These are phyloP conservation scores for Phylloscopus trochiloides DNA, from an alignment of 2,113 vertebrate genomes.

Conservation along the genomic window DNA sequence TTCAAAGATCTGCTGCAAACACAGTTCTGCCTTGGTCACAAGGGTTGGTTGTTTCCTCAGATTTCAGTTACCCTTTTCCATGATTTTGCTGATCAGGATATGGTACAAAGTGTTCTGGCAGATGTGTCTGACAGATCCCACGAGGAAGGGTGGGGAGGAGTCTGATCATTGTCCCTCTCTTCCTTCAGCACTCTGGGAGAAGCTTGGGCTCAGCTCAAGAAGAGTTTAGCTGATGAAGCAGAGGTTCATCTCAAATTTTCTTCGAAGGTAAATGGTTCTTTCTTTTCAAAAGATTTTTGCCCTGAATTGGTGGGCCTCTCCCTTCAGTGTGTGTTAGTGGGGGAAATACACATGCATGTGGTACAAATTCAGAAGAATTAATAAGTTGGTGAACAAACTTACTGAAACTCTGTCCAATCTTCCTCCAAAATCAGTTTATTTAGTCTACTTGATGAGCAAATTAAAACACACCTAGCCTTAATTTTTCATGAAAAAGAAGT, in stretches of 20 bases:
- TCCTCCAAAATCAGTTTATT: background rate
- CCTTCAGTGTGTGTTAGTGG: background rate
- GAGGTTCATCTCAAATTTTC: slow-evolving; percentile 99
- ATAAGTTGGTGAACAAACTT: background rate
- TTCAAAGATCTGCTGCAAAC: background rate
- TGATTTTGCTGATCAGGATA: background rate
- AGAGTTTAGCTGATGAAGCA: slow-evolving; percentile 93
- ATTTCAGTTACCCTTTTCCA: background rate
- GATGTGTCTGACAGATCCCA: background rate
- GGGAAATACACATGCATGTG: background rate
- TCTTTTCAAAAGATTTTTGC: background rate
- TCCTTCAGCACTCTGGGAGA: slow-evolving; percentile 88
- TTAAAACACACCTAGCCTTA: background rate
- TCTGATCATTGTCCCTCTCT: background rate
- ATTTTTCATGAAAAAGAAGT: background rate
- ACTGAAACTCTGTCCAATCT: background rate
- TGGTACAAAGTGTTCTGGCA: accelerated
- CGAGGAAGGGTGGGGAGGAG: background rate
- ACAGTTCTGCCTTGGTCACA: background rate
- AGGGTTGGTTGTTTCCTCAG: background rate
- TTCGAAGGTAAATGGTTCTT: slow-evolving; percentile 84
- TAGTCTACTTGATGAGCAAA: background rate
- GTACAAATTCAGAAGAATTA: background rate
- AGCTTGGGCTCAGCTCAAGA: slow-evolving; percentile 95
- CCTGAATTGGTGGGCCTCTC: background rate